A percentile compares a stretch with the other conserved stretches of the same genome.
Evolutionary conservation across 2,113 vertebrate species (phyloP).

Genomic region (Psilopsiagon aurifrons): DNA sequence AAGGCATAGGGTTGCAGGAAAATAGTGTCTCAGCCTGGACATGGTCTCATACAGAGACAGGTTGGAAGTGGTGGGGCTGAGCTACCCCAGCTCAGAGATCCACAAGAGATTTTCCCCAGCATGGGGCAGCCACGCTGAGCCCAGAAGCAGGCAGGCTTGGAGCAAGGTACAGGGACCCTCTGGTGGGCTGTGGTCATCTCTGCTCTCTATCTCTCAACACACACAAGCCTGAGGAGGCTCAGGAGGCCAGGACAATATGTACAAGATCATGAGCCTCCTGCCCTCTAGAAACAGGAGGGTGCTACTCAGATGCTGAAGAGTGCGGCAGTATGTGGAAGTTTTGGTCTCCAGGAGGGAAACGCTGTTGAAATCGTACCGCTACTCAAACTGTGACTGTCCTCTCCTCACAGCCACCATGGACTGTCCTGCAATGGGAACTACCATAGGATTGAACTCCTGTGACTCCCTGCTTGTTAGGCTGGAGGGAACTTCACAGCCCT

Average conservation of each 20-base stretch:
- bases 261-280: neutral
- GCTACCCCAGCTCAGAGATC: neutral
- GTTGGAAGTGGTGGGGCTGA: neutral
- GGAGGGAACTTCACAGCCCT: neutral
- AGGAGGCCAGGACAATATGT: neutral
- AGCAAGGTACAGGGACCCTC: neutral
- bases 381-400: neutral
- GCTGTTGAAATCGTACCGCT: neutral
- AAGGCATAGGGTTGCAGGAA: neutral
- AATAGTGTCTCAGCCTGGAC: neutral
- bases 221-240: neutral
- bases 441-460: neutral
- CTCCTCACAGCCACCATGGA: neutral
- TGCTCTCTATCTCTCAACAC: neutral
- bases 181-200: neutral
- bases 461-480: neutral
- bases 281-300: neutral
- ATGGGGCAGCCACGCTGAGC: neutral
- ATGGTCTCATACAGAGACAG: neutral
- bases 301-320: neutral
- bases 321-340: neutral
- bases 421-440: neutral
- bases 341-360: neutral
- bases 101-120: neutral
- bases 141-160: neutral